Evolutionary conservation across 1,140 invertebrate species (phyloP), one percentile per base, ranked within the genome.

Genomic region (Bombus affinis): DNA sequence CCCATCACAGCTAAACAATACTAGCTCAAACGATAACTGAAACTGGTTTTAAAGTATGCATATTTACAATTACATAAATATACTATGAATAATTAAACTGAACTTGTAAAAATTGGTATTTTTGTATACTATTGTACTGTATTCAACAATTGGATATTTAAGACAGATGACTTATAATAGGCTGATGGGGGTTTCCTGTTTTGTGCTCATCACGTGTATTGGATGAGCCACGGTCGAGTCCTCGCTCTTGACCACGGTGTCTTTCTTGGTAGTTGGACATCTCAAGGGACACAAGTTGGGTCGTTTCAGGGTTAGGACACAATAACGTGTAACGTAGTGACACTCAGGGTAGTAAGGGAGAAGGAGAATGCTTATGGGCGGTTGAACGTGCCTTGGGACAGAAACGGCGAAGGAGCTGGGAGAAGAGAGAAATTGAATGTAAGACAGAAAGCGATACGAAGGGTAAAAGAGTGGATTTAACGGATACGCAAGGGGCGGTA

Each of bases 401-500:
- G 6, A 5, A 44, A 47, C 4, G 22, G 10, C 1, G 37, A 32
- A 18, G 32, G 66, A 28, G 37, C 10, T 13, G 28, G 53, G 22
- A 12, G 37, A 5, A 12, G 37, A 35, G 25, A 53, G 53, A 44
- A 57, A 72, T 72, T 37, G 66, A 72, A 37, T 28, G n/a, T 53
- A 77, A 86, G 81, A 83, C 39, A 77, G 85, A 86, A 75, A 83
- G 85, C 53, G 39, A 65, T 35, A 6, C 22, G 62, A 68, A 44
- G 86, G 77, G 83, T 80, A 37, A 44, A 57, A 70, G 68, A 83
- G 66, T 15, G 71, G 37, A 68, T 73, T 72, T 35, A 42, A 4
- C 9, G 68, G 59, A 42, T 72, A 85, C 22, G 82, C 62, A 75
- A 62, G 77, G 92, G 90, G 89, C 88, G 92, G 89, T 89, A 92